Evolutionary conservation across 2,113 vertebrate genomes (phyloP).

Genomic region (Naja naja): DNA sequence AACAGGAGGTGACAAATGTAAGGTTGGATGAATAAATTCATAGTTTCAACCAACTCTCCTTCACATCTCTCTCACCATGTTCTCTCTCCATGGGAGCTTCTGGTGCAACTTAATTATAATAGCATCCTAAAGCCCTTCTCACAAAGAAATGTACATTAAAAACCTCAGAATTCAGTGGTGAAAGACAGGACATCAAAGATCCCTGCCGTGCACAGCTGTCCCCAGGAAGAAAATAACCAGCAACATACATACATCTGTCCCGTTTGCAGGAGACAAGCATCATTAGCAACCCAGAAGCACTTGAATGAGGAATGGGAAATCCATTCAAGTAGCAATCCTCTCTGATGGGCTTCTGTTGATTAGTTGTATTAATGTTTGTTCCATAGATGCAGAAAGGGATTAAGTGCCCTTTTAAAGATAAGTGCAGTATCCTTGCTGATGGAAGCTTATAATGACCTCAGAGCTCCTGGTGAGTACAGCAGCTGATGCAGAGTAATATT

Average conservation of each 20-base stretch:
- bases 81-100: not conserved
- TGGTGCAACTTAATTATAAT: not conserved
- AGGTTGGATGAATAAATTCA: not conserved
- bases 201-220: not conserved
- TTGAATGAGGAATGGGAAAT: conserved; percentile 2
- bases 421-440: conserved; percentile 6
- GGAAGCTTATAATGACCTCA: conserved; percentile 7
- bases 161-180: not conserved
- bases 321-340: conserved; percentile 10
- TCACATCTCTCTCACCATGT: not conserved
- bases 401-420: conserved; percentile 24
- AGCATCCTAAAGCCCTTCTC: not conserved
- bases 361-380: conserved; percentile 4
- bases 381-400: conserved; percentile 8
- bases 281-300: not conserved
- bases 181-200: not conserved
- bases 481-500: conserved; percentile 1
- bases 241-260: not conserved
- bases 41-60: not conserved
- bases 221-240: not conserved
- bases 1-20: not conserved
- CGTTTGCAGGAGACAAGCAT: conserved; percentile 7
- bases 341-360: not conserved
- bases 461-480: not conserved
- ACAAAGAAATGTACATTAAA: not conserved